These are phyloP conservation scores for Trachurus trachurus DNA, from an alignment of 2,797 vertebrate genomes.

Conservation along the genomic window DNA sequence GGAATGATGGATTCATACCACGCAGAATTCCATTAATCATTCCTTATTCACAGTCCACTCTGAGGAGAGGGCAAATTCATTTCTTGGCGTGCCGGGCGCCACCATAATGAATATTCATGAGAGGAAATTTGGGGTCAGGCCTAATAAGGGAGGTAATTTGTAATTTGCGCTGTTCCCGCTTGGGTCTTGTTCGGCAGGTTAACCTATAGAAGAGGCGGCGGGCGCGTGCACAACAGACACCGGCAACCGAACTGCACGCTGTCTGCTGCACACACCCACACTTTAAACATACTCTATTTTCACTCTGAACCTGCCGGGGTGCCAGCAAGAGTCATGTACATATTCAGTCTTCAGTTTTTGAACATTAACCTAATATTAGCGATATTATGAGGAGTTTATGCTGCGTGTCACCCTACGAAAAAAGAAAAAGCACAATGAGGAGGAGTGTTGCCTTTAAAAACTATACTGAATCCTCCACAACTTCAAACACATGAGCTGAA, in stretches of 20 bases:
- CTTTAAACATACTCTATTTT: slow-evolving; percentile 65
- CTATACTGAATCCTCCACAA: slow-evolving; percentile 5
- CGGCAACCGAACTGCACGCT: slow-evolving; percentile 23
- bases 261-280: slow-evolving; percentile 33
- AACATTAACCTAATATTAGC: slow-evolving; percentile 51
- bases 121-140: slow-evolving; percentile 90
- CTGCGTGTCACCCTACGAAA: slow-evolving; percentile 2
- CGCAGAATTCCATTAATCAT: slow-evolving; percentile 91
- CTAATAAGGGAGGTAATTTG: slow-evolving; percentile 91
- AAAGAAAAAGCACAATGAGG: not conserved
- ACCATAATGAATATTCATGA: slow-evolving; percentile 90
- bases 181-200: slow-evolving; percentile 85
- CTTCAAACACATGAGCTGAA: slow-evolving; percentile 16
- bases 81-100: slow-evolving; percentile 79
- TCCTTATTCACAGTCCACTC: slow-evolving; percentile 88
- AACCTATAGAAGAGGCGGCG: slow-evolving; percentile 79
- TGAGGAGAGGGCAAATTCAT: slow-evolving; percentile 85
- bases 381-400: slow-evolving; percentile 14
- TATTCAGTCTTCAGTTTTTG: slow-evolving; percentile 47
- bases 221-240: slow-evolving; percentile 57
- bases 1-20: slow-evolving; percentile 89
- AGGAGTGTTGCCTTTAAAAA: not conserved
- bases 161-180: slow-evolving; percentile 88
- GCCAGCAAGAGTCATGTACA: slow-evolving; percentile 49
- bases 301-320: slow-evolving; percentile 42